phyloP scores from a whole-genome alignment of 2,113 vertebrate genomes.

The Hydrolagus affinis region DNA sequence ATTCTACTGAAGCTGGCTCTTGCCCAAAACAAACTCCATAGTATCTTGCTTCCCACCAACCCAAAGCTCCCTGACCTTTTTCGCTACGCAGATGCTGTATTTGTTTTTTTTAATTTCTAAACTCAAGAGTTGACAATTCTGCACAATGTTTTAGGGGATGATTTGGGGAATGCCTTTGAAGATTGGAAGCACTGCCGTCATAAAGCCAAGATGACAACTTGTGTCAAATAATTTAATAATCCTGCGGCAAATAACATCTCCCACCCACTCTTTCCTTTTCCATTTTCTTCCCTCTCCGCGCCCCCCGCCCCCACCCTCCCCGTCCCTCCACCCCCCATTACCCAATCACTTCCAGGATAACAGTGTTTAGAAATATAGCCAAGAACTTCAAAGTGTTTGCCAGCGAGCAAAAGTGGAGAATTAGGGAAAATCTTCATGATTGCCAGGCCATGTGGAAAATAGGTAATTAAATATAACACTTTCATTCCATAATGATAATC shows the following conservation, averaged over 20 bases:
- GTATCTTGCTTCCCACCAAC: slow-evolving; percentile 18
- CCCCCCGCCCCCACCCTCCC: too few relatives aligned
- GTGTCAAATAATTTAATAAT: background rate
- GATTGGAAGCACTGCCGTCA: background rate
- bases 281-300: too few relatives aligned
- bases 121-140: slow-evolving; percentile 8
- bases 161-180: slow-evolving; percentile 14
- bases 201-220: slow-evolving; percentile 7
- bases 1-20: slow-evolving; percentile 40
- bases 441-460: too few relatives aligned
- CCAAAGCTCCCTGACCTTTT: slow-evolving; percentile 10
- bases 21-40: slow-evolving; percentile 43
- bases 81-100: background rate
- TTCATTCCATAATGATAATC: background rate
- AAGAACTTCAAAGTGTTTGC: background rate
- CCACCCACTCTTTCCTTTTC: background rate
- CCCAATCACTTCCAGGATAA: background rate
- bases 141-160: slow-evolving; percentile 1
- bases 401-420: background rate
- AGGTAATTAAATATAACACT: too few relatives aligned
- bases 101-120: background rate
- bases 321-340: too few relatives aligned
- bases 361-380: background rate
- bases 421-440: too few relatives aligned
- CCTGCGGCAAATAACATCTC: background rate